Conservation (phyloP, 2,888 invertebrate genomes). For the Abrostola tripartita region DNA sequence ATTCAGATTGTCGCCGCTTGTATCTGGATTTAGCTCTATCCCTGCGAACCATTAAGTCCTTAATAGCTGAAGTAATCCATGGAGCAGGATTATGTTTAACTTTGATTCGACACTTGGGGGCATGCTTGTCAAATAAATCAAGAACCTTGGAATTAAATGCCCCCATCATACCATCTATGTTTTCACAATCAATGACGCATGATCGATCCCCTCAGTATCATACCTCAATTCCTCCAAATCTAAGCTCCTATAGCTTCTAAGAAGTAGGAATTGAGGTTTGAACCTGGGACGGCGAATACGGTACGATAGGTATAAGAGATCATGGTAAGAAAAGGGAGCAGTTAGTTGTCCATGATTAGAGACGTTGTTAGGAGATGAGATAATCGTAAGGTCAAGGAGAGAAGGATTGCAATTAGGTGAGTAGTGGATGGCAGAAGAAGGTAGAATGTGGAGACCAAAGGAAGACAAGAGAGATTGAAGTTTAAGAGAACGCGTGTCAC, state of each 20-base stretch:
- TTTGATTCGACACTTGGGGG: not conserved
- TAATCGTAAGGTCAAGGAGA: not conserved
- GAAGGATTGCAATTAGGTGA: too few species aligned
- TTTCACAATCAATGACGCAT: not conserved
- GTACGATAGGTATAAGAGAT: not conserved
- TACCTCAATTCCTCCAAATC: not conserved
- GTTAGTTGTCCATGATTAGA: too few species aligned
- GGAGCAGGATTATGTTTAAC: not conserved
- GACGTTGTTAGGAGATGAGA: not conserved
- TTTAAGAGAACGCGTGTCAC: too few species aligned
- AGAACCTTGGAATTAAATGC: too few species aligned
- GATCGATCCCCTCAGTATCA: not conserved
- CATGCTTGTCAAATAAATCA: too few species aligned
- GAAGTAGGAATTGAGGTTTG: not conserved
- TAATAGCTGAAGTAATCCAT: not conserved
- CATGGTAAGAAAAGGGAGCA: too few species aligned
- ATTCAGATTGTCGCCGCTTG: not conserved
- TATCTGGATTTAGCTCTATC: not conserved
- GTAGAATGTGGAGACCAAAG: not conserved
- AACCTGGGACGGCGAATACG: not conserved
- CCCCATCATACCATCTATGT: too few species aligned
- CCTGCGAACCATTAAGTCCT: not conserved
- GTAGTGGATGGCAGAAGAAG: not conserved
- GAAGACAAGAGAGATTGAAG: too few species aligned
- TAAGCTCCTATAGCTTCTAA: not conserved